phyloP scores from a whole-genome alignment of 2,113 vertebrate genomes.

The Montifringilla adamsi region DNA sequence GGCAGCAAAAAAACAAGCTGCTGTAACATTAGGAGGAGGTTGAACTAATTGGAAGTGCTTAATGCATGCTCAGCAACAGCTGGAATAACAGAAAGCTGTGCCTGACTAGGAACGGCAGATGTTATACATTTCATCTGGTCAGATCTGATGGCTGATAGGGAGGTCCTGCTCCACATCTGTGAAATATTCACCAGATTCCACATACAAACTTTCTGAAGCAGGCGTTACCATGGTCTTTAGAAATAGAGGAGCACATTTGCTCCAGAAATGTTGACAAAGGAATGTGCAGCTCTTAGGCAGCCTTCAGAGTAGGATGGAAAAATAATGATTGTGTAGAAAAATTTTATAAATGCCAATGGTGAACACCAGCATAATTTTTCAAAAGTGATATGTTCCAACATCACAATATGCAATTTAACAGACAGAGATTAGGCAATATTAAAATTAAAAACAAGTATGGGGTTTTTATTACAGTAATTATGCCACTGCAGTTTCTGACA shows the following conservation, averaged over 20 bases:
- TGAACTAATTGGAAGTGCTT: slow-evolving; percentile 62
- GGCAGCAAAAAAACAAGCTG: slow-evolving; percentile 15
- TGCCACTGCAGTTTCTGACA: neutral
- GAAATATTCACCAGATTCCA: slow-evolving; percentile 52
- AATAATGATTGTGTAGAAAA: neutral
- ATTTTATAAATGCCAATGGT: neutral
- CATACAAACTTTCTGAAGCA: neutral
- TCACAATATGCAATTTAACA: neutral
- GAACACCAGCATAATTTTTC: neutral
- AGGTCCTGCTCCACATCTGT: slow-evolving; percentile 57
- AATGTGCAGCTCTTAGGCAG: neutral
- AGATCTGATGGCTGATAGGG: slow-evolving; percentile 41
- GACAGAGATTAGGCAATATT: neutral
- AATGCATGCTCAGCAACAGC: slow-evolving; percentile 62
- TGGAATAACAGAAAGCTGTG: slow-evolving; percentile 64
- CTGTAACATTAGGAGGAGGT: slow-evolving; percentile 55
- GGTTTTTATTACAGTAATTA: slow-evolving; percentile 33
- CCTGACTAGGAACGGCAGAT: slow-evolving; percentile 30
- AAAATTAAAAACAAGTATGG: neutral
- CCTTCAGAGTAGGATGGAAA: neutral
- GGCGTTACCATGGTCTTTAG: neutral
- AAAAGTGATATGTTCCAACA: neutral
- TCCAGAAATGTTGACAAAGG: neutral
- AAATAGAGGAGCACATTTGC: neutral
- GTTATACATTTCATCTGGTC: slow-evolving; percentile 57